These are phyloP conservation scores for Ailurus styani DNA, from an alignment of 2,113 vertebrate species.

Conservation along the genomic window DNA sequence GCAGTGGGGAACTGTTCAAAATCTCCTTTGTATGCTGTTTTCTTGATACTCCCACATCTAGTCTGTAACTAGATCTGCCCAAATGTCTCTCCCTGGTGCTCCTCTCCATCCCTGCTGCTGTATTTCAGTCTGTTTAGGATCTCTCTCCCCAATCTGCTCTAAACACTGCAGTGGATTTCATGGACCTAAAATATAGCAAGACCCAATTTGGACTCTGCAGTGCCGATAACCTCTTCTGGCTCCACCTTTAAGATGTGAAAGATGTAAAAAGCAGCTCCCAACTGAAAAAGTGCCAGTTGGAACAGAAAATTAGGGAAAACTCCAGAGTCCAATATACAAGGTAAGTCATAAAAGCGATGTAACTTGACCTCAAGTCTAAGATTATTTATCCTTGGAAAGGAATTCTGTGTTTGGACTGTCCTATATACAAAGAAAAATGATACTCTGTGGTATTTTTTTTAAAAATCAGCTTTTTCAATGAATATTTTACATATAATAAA, in stretches of 20 bases:
- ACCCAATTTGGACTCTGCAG: neutral
- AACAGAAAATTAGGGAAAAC: neutral
- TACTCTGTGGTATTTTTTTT: neutral
- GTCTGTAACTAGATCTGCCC: neutral
- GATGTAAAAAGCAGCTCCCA: neutral
- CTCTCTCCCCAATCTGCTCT: neutral
- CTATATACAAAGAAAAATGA: neutral
- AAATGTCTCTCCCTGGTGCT: neutral
- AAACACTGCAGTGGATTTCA: conserved; percentile 6
- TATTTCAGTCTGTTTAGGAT: neutral
- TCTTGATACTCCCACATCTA: neutral
- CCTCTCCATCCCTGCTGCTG: neutral
- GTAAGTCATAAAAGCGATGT: neutral
- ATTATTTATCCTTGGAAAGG: neutral
- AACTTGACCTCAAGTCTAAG: neutral
- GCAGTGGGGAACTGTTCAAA: neutral
- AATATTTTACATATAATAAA: neutral
- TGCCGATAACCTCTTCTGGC: neutral
- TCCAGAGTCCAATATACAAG: neutral
- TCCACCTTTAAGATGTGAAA: neutral
- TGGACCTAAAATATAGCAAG: neutral
- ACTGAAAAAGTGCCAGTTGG: neutral
- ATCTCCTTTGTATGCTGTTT: neutral
- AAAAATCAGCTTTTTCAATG: neutral
- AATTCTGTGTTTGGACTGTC: neutral